Evolutionary conservation across 1,140 invertebrate genomes (phyloP).

Genomic region (Bombus consobrinus): DNA sequence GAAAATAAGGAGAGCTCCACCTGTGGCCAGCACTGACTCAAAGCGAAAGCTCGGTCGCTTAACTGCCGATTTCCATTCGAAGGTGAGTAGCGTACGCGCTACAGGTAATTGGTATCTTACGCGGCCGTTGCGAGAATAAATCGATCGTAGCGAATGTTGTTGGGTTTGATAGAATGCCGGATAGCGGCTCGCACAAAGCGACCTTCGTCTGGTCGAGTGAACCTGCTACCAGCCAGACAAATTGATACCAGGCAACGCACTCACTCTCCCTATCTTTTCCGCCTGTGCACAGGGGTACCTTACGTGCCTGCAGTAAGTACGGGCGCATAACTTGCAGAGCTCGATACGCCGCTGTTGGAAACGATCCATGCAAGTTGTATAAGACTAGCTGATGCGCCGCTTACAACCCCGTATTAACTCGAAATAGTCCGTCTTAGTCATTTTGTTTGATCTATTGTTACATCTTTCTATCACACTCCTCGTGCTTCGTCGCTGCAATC

Average conservation of each 20-base stretch:
- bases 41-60: slow-evolving; percentile 16
- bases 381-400: slow-evolving; percentile 13
- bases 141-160: slow-evolving; percentile 76
- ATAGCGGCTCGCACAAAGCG: slow-evolving; percentile 81
- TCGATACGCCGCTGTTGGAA: slow-evolving; percentile 58
- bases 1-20: neutral
- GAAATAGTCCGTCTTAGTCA: neutral
- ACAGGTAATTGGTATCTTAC: slow-evolving; percentile 79
- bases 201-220: slow-evolving; percentile 75
- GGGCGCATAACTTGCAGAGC: slow-evolving; percentile 64
- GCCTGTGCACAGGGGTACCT: slow-evolving; percentile 53
- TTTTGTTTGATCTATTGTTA: neutral
- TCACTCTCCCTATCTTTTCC: slow-evolving; percentile 76
- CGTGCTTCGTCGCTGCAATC: neutral
- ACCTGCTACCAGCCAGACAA: slow-evolving; percentile 78
- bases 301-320: slow-evolving; percentile 62
- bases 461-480: neutral
- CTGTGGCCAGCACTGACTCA: too few species aligned
- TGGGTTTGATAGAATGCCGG: slow-evolving; percentile 80
- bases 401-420: slow-evolving; percentile 43
- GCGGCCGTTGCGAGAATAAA: slow-evolving; percentile 73
- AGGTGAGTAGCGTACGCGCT: slow-evolving; percentile 48
- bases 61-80: slow-evolving; percentile 63
- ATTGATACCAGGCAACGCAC: slow-evolving; percentile 81
- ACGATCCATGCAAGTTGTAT: slow-evolving; percentile 38